Evolutionary conservation across 2,113 vertebrate species (phyloP).

Genomic region (Stomatorhinus ivindoensis): DNA sequence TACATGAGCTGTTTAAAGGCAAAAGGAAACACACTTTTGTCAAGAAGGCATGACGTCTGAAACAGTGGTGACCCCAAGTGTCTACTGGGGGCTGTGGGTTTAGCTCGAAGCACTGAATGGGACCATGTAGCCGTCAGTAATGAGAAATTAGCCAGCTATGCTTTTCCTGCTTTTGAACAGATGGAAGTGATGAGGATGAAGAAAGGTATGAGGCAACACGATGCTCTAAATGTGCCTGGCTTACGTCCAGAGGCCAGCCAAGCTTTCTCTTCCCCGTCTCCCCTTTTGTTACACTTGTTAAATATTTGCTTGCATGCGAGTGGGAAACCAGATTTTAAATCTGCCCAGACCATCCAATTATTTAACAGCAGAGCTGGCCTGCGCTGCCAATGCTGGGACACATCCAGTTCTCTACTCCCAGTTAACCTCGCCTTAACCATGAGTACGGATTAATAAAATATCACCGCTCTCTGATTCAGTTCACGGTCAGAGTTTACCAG

Average conservation of each 20-base stretch:
- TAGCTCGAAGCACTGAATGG: not conserved
- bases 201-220: conserved; percentile 4
- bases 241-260: not conserved
- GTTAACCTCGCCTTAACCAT: not conserved
- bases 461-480: not conserved
- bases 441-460: not conserved
- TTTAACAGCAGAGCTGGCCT: not conserved
- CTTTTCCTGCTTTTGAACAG: not conserved
- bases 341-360: not conserved
- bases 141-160: not conserved
- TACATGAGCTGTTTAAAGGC: not conserved
- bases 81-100: not conserved
- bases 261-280: not conserved
- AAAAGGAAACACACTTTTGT: not conserved
- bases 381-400: not conserved
- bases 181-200: conserved; percentile 6
- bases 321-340: not conserved
- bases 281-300: not conserved
- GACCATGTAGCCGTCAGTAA: not conserved
- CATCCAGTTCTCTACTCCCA: not conserved
- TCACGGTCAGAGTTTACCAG: not conserved
- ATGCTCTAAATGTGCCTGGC: conserved; percentile 10
- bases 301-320: not conserved
- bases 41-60: not conserved
- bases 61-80: not conserved